These are phyloP conservation scores for Acanthurus tractus DNA, from an alignment of 2,797 vertebrate genomes.

Conservation along the genomic window DNA sequence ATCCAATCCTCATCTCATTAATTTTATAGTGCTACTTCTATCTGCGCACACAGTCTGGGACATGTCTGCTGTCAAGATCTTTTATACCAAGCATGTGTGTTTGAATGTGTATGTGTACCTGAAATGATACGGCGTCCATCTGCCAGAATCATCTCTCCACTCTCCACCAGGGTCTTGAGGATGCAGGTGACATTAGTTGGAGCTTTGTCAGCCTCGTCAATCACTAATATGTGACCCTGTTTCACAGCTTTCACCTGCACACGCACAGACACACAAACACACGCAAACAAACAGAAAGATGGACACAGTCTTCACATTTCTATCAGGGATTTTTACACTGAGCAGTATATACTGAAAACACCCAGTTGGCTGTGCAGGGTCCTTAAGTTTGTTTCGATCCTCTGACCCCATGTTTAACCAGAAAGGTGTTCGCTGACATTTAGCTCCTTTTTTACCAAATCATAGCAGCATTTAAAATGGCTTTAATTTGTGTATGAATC, in stretches of 20 bases:
- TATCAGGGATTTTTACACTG: too few species aligned
- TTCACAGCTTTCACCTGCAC: conserved; percentile 95
- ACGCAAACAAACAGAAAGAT: neutral
- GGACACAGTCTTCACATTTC: too few species aligned
- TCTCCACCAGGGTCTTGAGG: conserved; percentile 98
- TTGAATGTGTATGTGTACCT: conserved; percentile 76
- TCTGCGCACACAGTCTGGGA: conserved; percentile 33
- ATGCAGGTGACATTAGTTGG: conserved; percentile 98
- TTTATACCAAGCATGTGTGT: neutral
- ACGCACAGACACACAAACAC: neutral
- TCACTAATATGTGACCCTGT: conserved; percentile 92
- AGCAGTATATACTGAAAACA: too few species aligned
- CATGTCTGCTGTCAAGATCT: conserved; percentile 38
- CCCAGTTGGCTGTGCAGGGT: too few species aligned
- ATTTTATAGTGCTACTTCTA: conserved; percentile 20
- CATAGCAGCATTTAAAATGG: too few species aligned
- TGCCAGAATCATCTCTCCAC: conserved; percentile 96
- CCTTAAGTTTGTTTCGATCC: too few species aligned
- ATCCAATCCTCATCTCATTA: conserved; percentile 22
- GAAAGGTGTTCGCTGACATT: too few species aligned
- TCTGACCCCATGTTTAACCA: too few species aligned
- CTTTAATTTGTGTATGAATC: too few species aligned
- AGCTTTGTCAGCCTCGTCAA: conserved; percentile 98
- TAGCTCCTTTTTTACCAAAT: too few species aligned
- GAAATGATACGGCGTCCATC: conserved; percentile 94